Conservation (phyloP, 2,888 invertebrate species). For the Lasioglossum morio region DNA sequence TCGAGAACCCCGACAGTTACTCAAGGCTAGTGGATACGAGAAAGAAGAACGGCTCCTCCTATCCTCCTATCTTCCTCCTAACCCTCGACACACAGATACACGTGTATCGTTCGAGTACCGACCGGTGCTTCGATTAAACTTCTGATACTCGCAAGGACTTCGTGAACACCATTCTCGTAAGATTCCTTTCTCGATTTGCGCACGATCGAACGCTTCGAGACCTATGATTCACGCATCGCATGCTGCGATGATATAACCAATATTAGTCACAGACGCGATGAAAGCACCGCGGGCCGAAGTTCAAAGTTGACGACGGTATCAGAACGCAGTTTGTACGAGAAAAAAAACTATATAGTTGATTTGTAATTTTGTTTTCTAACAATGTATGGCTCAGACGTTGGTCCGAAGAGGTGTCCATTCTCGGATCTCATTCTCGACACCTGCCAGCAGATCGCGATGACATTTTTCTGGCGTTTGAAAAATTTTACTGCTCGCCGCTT, state of each 20-base stretch:
- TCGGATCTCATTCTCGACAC: slow-evolving; percentile 47
- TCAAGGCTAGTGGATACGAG: slow-evolving; percentile 60
- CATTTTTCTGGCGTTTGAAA: slow-evolving; percentile 51
- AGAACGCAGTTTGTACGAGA: background rate
- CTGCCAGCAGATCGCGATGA: slow-evolving; percentile 49
- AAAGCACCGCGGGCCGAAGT: background rate
- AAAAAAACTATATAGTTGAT: background rate
- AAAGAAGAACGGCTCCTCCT: slow-evolving; percentile 41
- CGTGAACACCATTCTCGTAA: background rate
- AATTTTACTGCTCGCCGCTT: slow-evolving; percentile 35
- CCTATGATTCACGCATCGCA: background rate
- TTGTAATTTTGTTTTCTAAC: background rate
- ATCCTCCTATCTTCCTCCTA: background rate
- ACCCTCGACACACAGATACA: slow-evolving; percentile 13
- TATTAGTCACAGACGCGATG: background rate
- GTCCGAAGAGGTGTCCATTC: no score
- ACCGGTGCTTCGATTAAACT: slow-evolving; percentile 27
- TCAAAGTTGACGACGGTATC: background rate
- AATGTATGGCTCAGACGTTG: background rate
- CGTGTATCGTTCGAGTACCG: slow-evolving; percentile 28
- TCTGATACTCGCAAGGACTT: slow-evolving; percentile 28
- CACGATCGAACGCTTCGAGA: slow-evolving; percentile 14
- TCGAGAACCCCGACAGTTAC: slow-evolving; percentile 49
- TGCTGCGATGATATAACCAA: background rate
- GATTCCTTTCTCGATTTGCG: slow-evolving; percentile 3